phyloP scores from a whole-genome alignment of 1,140 invertebrate genomes.

The Brachionus plicatilis region DNA sequence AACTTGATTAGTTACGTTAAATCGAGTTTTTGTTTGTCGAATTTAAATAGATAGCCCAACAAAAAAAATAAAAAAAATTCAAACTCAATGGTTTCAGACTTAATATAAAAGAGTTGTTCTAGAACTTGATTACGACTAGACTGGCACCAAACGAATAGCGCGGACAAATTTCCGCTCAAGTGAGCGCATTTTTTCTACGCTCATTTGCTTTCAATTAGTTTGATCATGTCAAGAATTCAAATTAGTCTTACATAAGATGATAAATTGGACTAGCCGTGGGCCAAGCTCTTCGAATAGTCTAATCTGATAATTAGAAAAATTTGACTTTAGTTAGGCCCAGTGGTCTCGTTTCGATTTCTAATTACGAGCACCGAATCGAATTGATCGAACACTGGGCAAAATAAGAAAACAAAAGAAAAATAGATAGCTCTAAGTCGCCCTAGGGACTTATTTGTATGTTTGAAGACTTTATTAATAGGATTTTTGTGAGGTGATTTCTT shows the following conservation, averaged over 20 bases:
- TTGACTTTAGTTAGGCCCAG: neutral
- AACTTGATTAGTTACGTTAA: conserved; percentile 32
- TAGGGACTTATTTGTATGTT: conserved; percentile 28
- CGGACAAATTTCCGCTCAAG: neutral
- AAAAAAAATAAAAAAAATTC: neutral
- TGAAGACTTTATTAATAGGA: conserved; percentile 5
- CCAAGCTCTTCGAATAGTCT: neutral
- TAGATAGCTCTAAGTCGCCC: conserved; percentile 26
- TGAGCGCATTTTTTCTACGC: neutral
- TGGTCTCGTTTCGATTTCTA: neutral
- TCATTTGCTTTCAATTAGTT: conserved; percentile 24
- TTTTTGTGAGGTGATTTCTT: neutral
- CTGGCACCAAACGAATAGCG: neutral
- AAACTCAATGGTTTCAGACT: neutral
- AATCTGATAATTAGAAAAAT: conserved; percentile 25
- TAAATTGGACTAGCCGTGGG: neutral
- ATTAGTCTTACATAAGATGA: conserved; percentile 13
- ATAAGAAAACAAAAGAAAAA: neutral
- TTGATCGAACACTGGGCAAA: neutral
- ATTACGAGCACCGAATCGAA: neutral
- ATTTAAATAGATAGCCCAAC: neutral
- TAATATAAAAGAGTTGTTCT: neutral
- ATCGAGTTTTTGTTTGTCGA: neutral
- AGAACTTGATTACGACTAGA: neutral
- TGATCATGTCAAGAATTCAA: conserved; percentile 26